Percentiles rank a stretch among this genome's conserved stretches.
phyloP scores from a whole-genome alignment of 2,888 invertebrate genomes.

The Fissipunctia ypsillon region DNA sequence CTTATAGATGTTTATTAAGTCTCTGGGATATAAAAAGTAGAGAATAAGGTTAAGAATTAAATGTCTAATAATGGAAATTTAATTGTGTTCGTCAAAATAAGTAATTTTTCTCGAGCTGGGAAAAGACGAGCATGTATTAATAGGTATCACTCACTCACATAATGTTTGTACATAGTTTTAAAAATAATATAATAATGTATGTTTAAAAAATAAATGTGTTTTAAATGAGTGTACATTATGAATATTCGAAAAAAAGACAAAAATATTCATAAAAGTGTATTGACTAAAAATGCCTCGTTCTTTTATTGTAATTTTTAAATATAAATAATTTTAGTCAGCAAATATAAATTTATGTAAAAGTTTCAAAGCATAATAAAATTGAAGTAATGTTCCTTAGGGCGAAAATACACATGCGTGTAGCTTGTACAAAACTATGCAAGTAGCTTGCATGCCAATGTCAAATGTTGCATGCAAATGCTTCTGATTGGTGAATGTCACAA shows the following conservation, averaged over 20 bases:
- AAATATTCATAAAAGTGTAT: conserved; percentile 47
- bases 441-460: too few species aligned
- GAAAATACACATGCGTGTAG: too few species aligned
- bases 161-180: conserved; percentile 30
- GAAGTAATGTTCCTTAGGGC: conserved; percentile 45
- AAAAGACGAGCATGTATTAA: conserved; percentile 23
- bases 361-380: conserved; percentile 61
- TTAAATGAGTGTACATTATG: conserved; percentile 42
- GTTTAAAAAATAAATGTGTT: conserved; percentile 43
- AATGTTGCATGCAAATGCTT: too few species aligned
- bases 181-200: conserved; percentile 30
- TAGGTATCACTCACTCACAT: conserved; percentile 14
- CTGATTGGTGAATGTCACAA: too few species aligned
- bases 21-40: conserved; percentile 44
- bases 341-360: conserved; percentile 37
- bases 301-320: conserved; percentile 40
- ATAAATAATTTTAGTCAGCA: conserved; percentile 28
- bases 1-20: conserved; percentile 25
- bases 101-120: conserved; percentile 8
- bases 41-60: conserved; percentile 44
- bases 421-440: too few species aligned
- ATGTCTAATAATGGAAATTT: conserved; percentile 34
- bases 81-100: conserved; percentile 22
- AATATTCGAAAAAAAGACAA: conserved; percentile 3
- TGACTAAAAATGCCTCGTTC: conserved; percentile 64